phyloP scores from a whole-genome alignment of 37 sponge, comb jelly and placozoan genomes.

The Chondrosia reniformis region DNA sequence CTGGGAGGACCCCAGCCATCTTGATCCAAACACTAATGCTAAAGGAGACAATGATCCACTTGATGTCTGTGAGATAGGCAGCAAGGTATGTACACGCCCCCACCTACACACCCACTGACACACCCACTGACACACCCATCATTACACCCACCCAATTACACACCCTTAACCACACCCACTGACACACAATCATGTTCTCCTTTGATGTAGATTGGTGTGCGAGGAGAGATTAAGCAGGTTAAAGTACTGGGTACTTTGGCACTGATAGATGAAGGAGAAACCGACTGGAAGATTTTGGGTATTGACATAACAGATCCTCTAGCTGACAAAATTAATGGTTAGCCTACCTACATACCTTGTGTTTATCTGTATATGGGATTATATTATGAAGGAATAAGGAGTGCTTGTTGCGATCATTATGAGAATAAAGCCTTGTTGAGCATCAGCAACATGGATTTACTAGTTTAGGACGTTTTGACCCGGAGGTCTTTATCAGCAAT shows the following conservation, averaged over 20 bases:
- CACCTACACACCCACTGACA: background rate
- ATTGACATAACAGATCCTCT: conserved; percentile 89
- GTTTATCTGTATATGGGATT: background rate
- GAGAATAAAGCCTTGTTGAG: too few species aligned
- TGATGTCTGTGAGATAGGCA: background rate
- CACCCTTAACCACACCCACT: background rate
- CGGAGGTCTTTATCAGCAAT: too few species aligned
- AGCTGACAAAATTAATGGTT: conserved; percentile 84
- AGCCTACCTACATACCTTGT: background rate
- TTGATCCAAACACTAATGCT: conserved; percentile 72
- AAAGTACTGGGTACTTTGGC: conserved; percentile 90
- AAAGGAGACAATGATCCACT: conserved; percentile 69
- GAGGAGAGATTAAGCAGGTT: conserved; percentile 89
- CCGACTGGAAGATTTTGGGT: conserved; percentile 96
- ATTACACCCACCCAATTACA: too few species aligned
- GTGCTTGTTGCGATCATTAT: background rate
- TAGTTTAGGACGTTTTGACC: too few species aligned
- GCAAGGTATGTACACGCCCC: background rate
- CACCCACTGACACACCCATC: background rate
- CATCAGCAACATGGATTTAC: too few species aligned
- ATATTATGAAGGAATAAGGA: background rate
- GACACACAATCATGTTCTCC: too few species aligned
- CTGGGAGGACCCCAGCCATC: conserved; percentile 90
- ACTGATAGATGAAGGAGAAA: conserved; percentile 98
- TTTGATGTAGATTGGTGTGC: conserved; percentile 43